Percentiles rank a stretch among this genome's conserved stretches.
Evolutionary conservation across 2,113 vertebrate species (phyloP).

Genomic region (Hyla sarda): DNA sequence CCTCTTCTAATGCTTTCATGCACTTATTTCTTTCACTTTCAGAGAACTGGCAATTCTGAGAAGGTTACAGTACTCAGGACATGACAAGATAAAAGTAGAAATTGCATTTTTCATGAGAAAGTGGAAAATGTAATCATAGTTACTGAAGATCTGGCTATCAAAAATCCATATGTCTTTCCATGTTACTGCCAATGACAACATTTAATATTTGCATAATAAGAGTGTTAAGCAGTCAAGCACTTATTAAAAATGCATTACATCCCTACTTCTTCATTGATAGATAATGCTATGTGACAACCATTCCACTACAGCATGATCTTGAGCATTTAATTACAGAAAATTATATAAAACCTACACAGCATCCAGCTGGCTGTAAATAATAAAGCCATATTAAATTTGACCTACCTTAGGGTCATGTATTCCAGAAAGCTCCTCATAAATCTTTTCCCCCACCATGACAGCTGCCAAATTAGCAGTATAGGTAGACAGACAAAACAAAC

Average conservation of each 20-base stretch:
- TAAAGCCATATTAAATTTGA: conserved; percentile 52
- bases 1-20: neutral
- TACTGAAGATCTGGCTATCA: conserved; percentile 7
- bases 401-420: conserved; percentile 89
- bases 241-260: conserved; percentile 35
- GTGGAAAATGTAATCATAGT: conserved; percentile 26
- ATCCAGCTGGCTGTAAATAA: neutral
- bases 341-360: neutral
- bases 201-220: conserved; percentile 38
- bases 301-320: conserved; percentile 9
- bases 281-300: conserved; percentile 22
- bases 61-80: conserved; percentile 38
- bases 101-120: conserved; percentile 43
- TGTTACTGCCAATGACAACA: conserved; percentile 34
- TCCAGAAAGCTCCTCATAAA: conserved; percentile 86
- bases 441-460: conserved; percentile 90
- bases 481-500: conserved; percentile 84
- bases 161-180: conserved; percentile 28
- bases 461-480: conserved; percentile 86
- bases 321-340: conserved; percentile 12
- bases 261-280: conserved; percentile 7
- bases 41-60: conserved; percentile 35
- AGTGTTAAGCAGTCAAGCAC: conserved; percentile 19
- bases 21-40: neutral
- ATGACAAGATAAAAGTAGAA: conserved; percentile 25